Evolutionary conservation across 2,888 invertebrate species (phyloP).

Genomic region (Ganaspis brasiliensis): DNA sequence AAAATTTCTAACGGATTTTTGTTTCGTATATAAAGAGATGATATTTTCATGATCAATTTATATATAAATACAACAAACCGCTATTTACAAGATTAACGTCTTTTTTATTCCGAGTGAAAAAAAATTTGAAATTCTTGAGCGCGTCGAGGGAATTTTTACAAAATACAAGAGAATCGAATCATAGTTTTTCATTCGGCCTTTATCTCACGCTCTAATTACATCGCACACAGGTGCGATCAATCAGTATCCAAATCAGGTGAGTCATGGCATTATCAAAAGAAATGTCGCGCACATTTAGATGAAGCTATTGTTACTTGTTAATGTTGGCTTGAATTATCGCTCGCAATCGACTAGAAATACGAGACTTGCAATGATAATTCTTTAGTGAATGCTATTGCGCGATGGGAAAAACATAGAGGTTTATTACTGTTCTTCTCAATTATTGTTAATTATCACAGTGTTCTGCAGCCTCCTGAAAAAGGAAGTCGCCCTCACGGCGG

Average conservation of each 20-base stretch:
- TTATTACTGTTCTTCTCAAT: slow-evolving; percentile 20
- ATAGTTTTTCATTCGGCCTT: slow-evolving; percentile 34
- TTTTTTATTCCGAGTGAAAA: not conserved
- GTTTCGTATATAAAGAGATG: not conserved
- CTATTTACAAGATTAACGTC: not conserved
- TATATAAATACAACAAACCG: not conserved
- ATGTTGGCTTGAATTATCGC: slow-evolving; percentile 6
- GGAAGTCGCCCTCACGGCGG: slow-evolving; percentile 54
- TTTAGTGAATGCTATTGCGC: slow-evolving; percentile 6
- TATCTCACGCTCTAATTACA: slow-evolving; percentile 42
- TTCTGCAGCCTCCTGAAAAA: slow-evolving; percentile 43
- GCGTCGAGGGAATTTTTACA: slow-evolving; percentile 1
- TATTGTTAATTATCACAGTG: slow-evolving; percentile 9
- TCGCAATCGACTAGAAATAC: slow-evolving; percentile 9
- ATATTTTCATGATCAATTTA: not conserved
- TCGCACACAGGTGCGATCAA: slow-evolving; percentile 15
- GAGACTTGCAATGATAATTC: slow-evolving; percentile 20
- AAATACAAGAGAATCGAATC: slow-evolving; percentile 15
- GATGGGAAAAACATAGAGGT: slow-evolving; percentile 10
- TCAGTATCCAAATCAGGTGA: slow-evolving; percentile 37
- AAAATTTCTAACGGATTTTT: not conserved
- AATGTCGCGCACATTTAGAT: slow-evolving; percentile 21
- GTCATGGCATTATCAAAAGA: slow-evolving; percentile 21
- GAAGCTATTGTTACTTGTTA: slow-evolving; percentile 23
- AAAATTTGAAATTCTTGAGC: slow-evolving; percentile 1